Evolutionary conservation across 2,888 invertebrate genomes (phyloP), one percentile per base, ranked within the genome.

Genomic region (Perizoma affinitatum): DNA sequence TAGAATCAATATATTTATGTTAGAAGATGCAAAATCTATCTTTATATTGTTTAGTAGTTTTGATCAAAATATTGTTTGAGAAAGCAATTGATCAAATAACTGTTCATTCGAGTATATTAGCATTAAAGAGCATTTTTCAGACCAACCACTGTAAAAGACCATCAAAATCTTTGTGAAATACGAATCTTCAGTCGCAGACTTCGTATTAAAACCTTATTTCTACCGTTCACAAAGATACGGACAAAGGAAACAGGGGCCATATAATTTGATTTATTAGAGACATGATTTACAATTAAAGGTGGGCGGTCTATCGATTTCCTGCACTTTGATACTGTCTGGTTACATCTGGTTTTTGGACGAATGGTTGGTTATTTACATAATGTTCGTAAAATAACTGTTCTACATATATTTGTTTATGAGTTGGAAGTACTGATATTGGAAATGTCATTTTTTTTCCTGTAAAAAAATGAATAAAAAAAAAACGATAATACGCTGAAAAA

Each of bases 221-320:
- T 22, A n/a, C 22, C 46, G 54, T 35, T 49, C 56, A 45, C 34
- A 46, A 22, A 53, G 51, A 40, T 36, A 8, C 48, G 48, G 46
- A 62, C 62, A 61, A 64, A 64, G 64, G 61, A 64, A 66, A 63
- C 53, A 56, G 64, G 62, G 50, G 47, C 49, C 51, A 48, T 65
- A 62, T 69, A 72, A 71, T 65, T 69, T 63, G 65, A 73, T 76
- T 76, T 65, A 70, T 51, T 51, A 40, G 35, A 50, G 44, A 42
- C 34, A 47, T 38, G 51, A 48, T 59, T 55, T 47, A 55, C 50
- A 66, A 69, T 75, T 67, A 63, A 66, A 59, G 44, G 59, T 67
- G 64, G 33, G 55, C 58, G 45, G 56, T 74, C 69, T 59, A 66
- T 64, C 5, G 60, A 61, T 63, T 62, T 65, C 64, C 63, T 64